phyloP scores from a whole-genome alignment of 2,797 vertebrate species.

The Tauraco hartlaubi region DNA sequence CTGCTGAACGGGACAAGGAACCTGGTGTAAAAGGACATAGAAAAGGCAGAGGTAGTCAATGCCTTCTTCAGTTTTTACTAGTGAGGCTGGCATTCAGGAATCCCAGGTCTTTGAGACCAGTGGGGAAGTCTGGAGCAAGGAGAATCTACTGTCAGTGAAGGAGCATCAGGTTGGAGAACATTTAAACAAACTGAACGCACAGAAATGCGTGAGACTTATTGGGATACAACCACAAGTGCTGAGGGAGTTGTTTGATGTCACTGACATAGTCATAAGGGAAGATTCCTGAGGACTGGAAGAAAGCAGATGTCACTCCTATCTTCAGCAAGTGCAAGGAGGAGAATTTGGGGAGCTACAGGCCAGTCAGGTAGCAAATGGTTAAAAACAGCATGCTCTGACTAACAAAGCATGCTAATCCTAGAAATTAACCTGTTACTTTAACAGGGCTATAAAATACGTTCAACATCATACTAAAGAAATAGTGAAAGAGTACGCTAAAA shows the following conservation, averaged over 20 bases:
- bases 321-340: not conserved
- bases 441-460: not conserved
- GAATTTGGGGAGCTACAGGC: not conserved
- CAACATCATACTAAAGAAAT: not conserved
- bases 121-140: not conserved
- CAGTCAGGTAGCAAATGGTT: not conserved
- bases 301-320: not conserved
- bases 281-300: not conserved
- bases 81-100: not conserved
- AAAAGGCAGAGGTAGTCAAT: not conserved
- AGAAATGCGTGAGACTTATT: not conserved
- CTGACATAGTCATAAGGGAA: not conserved
- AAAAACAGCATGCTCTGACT: not conserved
- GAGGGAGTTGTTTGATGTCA: not conserved
- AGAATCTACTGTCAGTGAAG: not conserved
- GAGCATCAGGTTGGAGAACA: not conserved
- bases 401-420: not conserved
- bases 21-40: not conserved
- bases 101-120: not conserved
- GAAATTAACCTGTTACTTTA: not conserved
- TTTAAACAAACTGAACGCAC: not conserved
- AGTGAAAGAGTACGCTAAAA: not conserved
- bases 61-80: not conserved
- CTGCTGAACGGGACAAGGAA: not conserved
- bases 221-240: not conserved